Evolutionary conservation across 2,797 vertebrate genomes (phyloP), one percentile per base, ranked within the genome.

Genomic region (Oreortyx pictus): DNA sequence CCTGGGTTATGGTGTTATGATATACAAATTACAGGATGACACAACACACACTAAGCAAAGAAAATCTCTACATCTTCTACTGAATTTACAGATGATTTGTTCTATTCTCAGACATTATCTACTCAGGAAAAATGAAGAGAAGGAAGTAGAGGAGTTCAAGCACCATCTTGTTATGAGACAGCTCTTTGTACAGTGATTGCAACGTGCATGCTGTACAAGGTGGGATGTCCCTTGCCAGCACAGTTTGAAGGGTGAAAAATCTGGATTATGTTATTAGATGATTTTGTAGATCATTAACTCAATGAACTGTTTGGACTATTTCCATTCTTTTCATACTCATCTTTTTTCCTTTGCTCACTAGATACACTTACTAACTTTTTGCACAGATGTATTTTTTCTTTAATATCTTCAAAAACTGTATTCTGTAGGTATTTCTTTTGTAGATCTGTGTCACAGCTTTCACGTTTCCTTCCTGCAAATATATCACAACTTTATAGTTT

Each of bases 391-490:
- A 71, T 92, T 50, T 41, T 41, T 41, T 41, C 39, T 41, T 41
- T 14, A 41, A 14, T 6, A 15, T n/a, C 14, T 86, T 87, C 29
- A 24, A 56, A 62, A 82, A 90, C 39, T n/a, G 82, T 15, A 54
- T 11, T 31, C 52, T 54, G 52, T 18, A 54, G 17, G 8, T 86
- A 19, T 77, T 91, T 49, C 39, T 82, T 89, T 56, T 78, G 5
- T 35, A 61, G 64, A 33, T 79, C 61, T 71, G n/a, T 82, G 43
- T 14, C 23, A 86, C 59, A 88, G 43, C 43, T 89, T 56, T 85
- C 54, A 71, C 46, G 25, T 54, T 94, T 76, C 39, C 81, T 85
- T 78, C 39, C 81, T 85, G 79, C 31, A 94, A 92, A 92, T 47
- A 8, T 61, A 60, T 62, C 91, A 83, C 70, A 82, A 46, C 44